These are phyloP conservation scores for Sinocyclocheilus maitianheensis DNA, from an alignment of 2,113 vertebrate genomes.

Conservation along the genomic window DNA sequence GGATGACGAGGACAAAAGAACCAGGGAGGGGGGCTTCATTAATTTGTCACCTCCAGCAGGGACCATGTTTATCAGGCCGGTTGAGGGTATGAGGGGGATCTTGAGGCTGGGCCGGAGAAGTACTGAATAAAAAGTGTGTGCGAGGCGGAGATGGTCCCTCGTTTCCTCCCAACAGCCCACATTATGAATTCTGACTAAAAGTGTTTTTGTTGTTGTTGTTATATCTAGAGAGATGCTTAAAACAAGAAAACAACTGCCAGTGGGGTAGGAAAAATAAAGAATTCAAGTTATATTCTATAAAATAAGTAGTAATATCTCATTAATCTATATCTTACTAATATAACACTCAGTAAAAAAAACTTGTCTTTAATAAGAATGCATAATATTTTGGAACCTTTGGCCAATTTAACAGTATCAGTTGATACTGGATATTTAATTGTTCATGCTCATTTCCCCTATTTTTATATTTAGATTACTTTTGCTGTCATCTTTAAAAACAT, in stretches of 20 bases:
- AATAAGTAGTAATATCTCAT: not conserved
- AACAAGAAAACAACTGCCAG: too few relatives aligned
- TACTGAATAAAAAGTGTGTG: not conserved
- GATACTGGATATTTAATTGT: not conserved
- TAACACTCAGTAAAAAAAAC: not conserved
- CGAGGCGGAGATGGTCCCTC: not conserved
- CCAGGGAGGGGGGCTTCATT: not conserved
- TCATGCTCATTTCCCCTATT: not conserved
- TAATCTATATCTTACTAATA: not conserved
- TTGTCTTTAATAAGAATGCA: not conserved
- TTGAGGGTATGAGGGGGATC: not conserved
- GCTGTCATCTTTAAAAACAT: not conserved
- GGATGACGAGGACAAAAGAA: not conserved
- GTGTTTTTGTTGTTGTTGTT: not conserved
- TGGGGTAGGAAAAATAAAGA: not conserved
- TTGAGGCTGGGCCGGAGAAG: not conserved
- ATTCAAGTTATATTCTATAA: not conserved
- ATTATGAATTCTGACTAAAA: not conserved
- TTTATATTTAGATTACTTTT: not conserved
- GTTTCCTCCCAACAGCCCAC: not conserved
- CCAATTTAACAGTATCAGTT: not conserved
- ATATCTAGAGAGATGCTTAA: too few relatives aligned
- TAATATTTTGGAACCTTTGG: not conserved
- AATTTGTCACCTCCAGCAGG: constrained; percentile 31
- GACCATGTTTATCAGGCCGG: constrained; percentile 1